Evolutionary conservation across 1,140 invertebrate genomes (phyloP).

Genomic region (Phortica variegata): DNA sequence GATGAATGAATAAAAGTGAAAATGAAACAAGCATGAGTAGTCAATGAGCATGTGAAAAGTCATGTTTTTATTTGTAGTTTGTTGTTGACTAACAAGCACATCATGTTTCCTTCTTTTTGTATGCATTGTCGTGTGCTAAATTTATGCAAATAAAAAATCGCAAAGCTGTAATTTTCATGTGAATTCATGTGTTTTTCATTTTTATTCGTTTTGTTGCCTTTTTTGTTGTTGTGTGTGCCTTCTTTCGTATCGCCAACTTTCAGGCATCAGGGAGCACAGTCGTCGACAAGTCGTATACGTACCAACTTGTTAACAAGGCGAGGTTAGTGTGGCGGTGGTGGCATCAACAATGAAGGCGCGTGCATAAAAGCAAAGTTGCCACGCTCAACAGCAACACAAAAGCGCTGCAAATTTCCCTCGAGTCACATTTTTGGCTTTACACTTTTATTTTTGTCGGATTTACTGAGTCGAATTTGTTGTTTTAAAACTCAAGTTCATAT

Average conservation of each 20-base stretch:
- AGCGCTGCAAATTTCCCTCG: constrained; percentile 39
- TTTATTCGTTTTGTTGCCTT: constrained; percentile 7
- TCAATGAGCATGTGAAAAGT: constrained; percentile 1
- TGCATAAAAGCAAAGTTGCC: constrained; percentile 8
- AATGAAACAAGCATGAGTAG: constrained; percentile 6
- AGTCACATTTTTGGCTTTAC: constrained; percentile 41
- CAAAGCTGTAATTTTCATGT: constrained; percentile 40
- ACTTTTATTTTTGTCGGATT: no score
- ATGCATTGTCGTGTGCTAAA: constrained; percentile 17
- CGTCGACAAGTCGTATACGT: no score
- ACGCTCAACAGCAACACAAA: constrained; percentile 18
- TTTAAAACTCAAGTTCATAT: no score
- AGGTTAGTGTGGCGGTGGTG: no score
- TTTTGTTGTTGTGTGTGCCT: not conserved
- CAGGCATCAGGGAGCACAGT: no score
- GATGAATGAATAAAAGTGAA: not conserved
- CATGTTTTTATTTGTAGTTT: constrained; percentile 3
- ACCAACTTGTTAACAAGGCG: no score
- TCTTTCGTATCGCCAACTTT: no score
- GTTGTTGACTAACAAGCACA: constrained; percentile 33
- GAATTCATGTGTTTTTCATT: constrained; percentile 30
- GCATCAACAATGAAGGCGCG: constrained; percentile 13
- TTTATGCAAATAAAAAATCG: constrained; percentile 50
- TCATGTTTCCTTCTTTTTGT: constrained; percentile 18
- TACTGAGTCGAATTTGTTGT: no score